Evolutionary conservation across 2,797 vertebrate species (phyloP).

Genomic region (Iguana delicatissima): DNA sequence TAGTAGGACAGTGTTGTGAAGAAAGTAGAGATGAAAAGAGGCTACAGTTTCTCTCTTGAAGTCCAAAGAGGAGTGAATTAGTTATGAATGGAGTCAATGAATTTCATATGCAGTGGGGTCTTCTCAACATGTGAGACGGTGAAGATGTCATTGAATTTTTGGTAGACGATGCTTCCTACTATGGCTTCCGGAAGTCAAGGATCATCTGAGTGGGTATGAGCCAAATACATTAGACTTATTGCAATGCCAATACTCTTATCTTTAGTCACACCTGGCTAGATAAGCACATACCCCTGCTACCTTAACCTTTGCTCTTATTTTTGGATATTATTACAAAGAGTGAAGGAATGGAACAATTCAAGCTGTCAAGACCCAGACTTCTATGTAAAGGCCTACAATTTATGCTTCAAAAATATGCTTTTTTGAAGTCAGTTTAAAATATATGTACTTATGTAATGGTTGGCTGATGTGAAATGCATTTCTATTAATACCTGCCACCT

Average conservation of each 20-base stretch:
- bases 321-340: not conserved
- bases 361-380: not conserved
- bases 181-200: not conserved
- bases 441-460: conserved; percentile 16
- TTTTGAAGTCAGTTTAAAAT: conserved; percentile 7
- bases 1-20: not conserved
- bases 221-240: too few species aligned
- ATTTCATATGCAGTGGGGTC: too few species aligned
- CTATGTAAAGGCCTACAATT: not conserved
- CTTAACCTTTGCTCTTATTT: not conserved
- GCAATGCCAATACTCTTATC: not conserved
- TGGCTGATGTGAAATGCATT: conserved; percentile 17
- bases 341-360: not conserved
- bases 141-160: not conserved
- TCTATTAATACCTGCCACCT: conserved; percentile 22
- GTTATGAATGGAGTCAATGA: not conserved
- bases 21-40: not conserved
- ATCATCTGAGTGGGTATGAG: not conserved
- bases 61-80: not conserved
- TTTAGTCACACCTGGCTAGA: not conserved
- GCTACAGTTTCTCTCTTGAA: too few species aligned
- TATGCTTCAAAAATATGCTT: conserved; percentile 21
- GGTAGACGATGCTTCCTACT: not conserved
- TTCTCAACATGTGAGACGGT: not conserved
- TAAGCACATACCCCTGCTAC: not conserved